Evolutionary conservation across 2,113 vertebrate species (phyloP).

Genomic region (Colossoma macropomum): DNA sequence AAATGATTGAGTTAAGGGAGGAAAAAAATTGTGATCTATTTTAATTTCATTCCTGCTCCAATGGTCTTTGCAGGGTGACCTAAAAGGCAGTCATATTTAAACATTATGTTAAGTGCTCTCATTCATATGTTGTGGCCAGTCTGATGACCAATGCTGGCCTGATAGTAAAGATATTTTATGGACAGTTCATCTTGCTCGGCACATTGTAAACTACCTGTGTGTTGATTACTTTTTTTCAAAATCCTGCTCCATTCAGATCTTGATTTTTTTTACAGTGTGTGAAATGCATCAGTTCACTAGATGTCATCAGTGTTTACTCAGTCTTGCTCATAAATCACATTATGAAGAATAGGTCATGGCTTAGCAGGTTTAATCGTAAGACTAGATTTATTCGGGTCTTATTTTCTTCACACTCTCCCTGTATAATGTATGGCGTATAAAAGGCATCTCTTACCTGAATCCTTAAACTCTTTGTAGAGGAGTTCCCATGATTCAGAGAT

Average conservation of each 20-base stretch:
- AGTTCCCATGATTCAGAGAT: conserved; percentile 90
- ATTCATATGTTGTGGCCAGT: conserved; percentile 64
- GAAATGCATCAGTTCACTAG: conserved; percentile 48
- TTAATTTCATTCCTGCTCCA: conserved; percentile 73
- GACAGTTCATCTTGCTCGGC: conserved; percentile 71
- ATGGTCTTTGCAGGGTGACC: conserved; percentile 67
- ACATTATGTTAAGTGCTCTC: conserved; percentile 71
- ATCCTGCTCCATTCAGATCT: conserved; percentile 47
- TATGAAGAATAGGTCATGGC: conserved; percentile 27
- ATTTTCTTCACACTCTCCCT: conserved; percentile 37
- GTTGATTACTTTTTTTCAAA: conserved; percentile 47
- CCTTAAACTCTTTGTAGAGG: conserved; percentile 92
- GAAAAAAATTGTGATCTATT: conserved; percentile 60
- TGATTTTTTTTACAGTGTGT: conserved; percentile 61
- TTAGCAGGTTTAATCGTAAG: conserved; percentile 53
- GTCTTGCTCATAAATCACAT: conserved; percentile 54
- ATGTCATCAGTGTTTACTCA: conserved; percentile 45
- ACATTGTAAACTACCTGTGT: conserved; percentile 69
- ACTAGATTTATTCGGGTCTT: conserved; percentile 46
- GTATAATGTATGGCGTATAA: conserved; percentile 27
- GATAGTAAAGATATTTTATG: conserved; percentile 70
- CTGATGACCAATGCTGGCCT: conserved; percentile 62
- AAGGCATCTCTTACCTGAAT: conserved; percentile 82
- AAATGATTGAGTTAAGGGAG: not conserved
- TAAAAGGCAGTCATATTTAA: conserved; percentile 69